Percentiles rank a stretch among this genome's conserved stretches.
Conservation (phyloP, 2,797 vertebrate species). For the Petrocephalus sullivani region DNA sequence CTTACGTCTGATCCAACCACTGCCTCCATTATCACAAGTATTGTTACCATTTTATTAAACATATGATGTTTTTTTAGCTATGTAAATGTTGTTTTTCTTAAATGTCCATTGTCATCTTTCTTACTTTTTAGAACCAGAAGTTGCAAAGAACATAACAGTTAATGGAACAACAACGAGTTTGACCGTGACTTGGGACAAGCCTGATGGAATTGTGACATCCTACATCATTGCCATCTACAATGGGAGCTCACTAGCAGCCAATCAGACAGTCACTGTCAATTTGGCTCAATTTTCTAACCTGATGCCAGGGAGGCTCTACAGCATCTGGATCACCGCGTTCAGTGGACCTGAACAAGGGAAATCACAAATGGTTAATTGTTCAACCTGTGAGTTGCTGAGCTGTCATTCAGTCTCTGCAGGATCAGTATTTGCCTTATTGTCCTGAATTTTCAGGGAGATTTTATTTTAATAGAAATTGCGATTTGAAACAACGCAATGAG, state of each 20-base stretch:
- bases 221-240: constrained; percentile 36
- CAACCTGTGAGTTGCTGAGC: constrained; percentile 53
- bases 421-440: constrained; percentile 45
- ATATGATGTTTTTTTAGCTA: background rate
- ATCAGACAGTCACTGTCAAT: background rate
- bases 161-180: constrained; percentile 40
- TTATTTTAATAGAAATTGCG: too few species aligned
- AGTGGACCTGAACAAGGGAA: constrained; percentile 30
- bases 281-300: background rate
- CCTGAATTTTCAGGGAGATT: too few species aligned
- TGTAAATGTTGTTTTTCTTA: background rate
- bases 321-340: constrained; percentile 29
- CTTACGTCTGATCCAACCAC: constrained; percentile 13
- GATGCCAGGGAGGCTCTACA: constrained; percentile 47
- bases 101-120: background rate
- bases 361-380: constrained; percentile 17
- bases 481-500: too few species aligned
- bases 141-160: constrained; percentile 30
- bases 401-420: constrained; percentile 54
- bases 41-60: background rate
- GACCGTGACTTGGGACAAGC: constrained; percentile 45
- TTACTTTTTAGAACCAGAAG: constrained; percentile 41
- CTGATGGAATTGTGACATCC: constrained; percentile 32
- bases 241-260: fast-evolving
- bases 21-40: constrained; percentile 44